These are phyloP conservation scores for Pluvianellus socialis DNA, from an alignment of 2,113 vertebrate genomes.

Conservation along the genomic window DNA sequence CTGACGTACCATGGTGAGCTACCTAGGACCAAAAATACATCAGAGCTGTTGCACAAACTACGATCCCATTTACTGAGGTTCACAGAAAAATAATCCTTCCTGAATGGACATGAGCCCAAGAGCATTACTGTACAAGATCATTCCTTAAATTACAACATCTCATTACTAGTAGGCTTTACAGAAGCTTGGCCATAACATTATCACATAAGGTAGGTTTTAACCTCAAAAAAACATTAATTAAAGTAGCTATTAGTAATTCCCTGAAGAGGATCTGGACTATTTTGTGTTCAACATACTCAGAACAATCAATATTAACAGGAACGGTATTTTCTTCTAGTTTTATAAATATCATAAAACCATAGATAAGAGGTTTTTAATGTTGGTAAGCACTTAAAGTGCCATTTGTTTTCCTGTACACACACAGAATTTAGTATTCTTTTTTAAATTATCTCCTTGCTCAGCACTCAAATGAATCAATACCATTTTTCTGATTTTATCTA, in stretches of 20 bases:
- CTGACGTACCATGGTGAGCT: background rate
- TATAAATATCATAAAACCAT: background rate
- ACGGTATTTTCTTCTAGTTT: background rate
- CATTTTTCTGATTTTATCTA: background rate
- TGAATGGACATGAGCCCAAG: background rate
- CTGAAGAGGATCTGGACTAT: background rate
- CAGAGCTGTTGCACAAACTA: background rate
- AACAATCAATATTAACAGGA: background rate
- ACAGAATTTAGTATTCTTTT: background rate
- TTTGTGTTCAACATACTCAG: background rate
- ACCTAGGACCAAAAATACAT: background rate
- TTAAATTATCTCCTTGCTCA: background rate
- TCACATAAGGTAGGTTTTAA: background rate
- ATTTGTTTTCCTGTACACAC: background rate
- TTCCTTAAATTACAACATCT: background rate
- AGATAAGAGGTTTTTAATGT: background rate
- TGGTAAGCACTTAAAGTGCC: background rate
- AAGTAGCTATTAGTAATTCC: background rate
- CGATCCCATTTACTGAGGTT: background rate
- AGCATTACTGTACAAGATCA: background rate
- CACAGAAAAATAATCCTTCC: background rate
- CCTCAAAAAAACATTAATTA: background rate
- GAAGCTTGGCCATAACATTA: background rate
- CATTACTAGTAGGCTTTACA: background rate
- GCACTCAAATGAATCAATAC: background rate